Conservation (phyloP, 2,888 invertebrate genomes). For the Blera fallax region DNA sequence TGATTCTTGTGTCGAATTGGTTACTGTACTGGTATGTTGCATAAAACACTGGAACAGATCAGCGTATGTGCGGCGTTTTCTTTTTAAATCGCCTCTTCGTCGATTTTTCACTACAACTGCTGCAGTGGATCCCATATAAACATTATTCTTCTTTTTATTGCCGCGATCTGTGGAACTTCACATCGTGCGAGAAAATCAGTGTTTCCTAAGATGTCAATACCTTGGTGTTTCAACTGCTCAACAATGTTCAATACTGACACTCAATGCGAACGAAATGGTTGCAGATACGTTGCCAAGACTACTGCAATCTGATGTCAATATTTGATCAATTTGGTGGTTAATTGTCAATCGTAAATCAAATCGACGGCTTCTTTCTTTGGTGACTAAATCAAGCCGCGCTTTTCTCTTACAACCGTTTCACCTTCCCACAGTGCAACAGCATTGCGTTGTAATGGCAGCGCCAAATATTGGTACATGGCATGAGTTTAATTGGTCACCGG, state of each 20-base stretch:
- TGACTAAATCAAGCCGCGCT: slow-evolving; percentile 58
- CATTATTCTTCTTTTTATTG: slow-evolving; percentile 63
- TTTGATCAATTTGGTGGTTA: slow-evolving; percentile 71
- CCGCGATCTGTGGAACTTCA: slow-evolving; percentile 47
- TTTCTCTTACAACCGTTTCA: slow-evolving; percentile 6
- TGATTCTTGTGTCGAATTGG: slow-evolving; percentile 69
- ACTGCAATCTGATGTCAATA: slow-evolving; percentile 58
- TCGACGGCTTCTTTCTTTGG: slow-evolving; percentile 68
- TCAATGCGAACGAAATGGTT: slow-evolving; percentile 26
- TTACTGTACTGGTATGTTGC: slow-evolving; percentile 38
- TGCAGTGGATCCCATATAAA: slow-evolving; percentile 38
- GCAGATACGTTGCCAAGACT: slow-evolving; percentile 38
- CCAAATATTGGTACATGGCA: slow-evolving; percentile 39
- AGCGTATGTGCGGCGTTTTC: slow-evolving; percentile 35
- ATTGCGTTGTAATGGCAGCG: slow-evolving; percentile 17
- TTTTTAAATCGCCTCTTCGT: slow-evolving; percentile 41
- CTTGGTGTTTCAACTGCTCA: slow-evolving; percentile 26
- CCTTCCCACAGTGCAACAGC: slow-evolving; percentile 13
- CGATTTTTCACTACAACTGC: slow-evolving; percentile 44
- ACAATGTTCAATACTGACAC: slow-evolving; percentile 42
- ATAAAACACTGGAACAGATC: slow-evolving; percentile 21
- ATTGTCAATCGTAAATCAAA: slow-evolving; percentile 72
- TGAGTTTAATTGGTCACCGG: slow-evolving; percentile 59
- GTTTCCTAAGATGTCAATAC: slow-evolving; percentile 54
- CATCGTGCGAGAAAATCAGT: slow-evolving; percentile 68